phyloP scores from a whole-genome alignment of 92 coral and sea anemone species.

The Heteractis magnifica region DNA sequence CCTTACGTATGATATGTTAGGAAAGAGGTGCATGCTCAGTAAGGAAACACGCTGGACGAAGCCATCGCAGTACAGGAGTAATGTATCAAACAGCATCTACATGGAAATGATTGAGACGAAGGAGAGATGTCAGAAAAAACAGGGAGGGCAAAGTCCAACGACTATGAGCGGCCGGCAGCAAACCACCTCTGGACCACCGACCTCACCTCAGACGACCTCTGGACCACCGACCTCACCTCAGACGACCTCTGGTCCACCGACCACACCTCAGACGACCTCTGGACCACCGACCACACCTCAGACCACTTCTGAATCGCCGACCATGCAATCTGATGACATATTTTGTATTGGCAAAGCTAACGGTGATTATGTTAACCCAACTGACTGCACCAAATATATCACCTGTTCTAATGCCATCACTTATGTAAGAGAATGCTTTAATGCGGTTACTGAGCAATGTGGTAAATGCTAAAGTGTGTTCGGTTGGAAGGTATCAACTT shows the following conservation, averaged over 20 bases:
- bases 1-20: background rate
- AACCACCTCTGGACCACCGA: background rate
- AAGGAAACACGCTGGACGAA: constrained; percentile 4
- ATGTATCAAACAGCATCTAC: constrained; percentile 15
- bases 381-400: background rate
- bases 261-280: background rate
- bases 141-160: background rate
- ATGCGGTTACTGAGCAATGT: too few relatives aligned
- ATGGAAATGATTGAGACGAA: background rate
- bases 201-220: background rate
- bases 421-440: background rate
- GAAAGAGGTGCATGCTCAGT: background rate
- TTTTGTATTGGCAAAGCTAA: background rate
- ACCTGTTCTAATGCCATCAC: background rate
- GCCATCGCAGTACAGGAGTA: constrained; percentile 9
- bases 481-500: too few relatives aligned
- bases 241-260: background rate
- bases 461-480: too few relatives aligned
- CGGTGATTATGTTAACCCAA: background rate
- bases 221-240: background rate
- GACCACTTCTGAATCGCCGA: background rate
- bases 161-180: background rate
- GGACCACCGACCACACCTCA: background rate
- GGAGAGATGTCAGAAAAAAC: background rate
- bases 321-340: background rate